Evolutionary conservation across 2,797 vertebrate genomes (phyloP), one percentile per base, ranked within the genome.

Genomic region (Serranus cabrilla): DNA sequence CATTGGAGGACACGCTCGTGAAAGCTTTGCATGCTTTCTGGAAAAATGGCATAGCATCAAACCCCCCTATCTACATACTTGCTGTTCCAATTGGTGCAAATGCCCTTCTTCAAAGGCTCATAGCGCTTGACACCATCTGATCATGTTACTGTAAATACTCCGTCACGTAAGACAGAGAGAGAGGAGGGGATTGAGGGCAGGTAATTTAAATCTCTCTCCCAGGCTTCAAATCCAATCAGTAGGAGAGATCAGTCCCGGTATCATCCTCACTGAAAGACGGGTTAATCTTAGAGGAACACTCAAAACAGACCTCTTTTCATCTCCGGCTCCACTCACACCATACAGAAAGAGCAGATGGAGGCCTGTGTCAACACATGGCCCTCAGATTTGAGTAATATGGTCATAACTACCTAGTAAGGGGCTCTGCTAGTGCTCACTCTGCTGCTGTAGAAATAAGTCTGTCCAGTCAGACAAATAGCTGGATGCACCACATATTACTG

Each of bases 141-240:
- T 94, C 94, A 86, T 90, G 83, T 94, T 94, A 93, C 91, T 90
- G 91, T 90, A 91, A 92, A 94, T 91, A 91, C 89, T 91, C 71
- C 51, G 51, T 73, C 81, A 70, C 50, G 47, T 83, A 78, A 71
- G 85, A 85, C 64, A 78, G 72, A 62, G 37, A 62, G 55, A 68
- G 63, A 11, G 46, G 43, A 39, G 56, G 77, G 87, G 86, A 74
- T 80, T 81, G 84, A 74, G 79, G 80, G 81, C 69, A 90, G 84
- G 88, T 92, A 84, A 93, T 91, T 89, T 77, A 89, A 89, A 87
- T 91, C 91, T 91, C 85, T 90, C 85, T 82, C 84, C 72, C 81
- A 87, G 87, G 82, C 82, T 87, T 90, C 88, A 90, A 90, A 94
- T 94, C 91, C 91, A 94, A 91, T 93, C 91, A 90, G 83, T 61